These are phyloP conservation scores for Delichon dasypus DNA, from an alignment of 2,797 vertebrate genomes.

Conservation along the genomic window DNA sequence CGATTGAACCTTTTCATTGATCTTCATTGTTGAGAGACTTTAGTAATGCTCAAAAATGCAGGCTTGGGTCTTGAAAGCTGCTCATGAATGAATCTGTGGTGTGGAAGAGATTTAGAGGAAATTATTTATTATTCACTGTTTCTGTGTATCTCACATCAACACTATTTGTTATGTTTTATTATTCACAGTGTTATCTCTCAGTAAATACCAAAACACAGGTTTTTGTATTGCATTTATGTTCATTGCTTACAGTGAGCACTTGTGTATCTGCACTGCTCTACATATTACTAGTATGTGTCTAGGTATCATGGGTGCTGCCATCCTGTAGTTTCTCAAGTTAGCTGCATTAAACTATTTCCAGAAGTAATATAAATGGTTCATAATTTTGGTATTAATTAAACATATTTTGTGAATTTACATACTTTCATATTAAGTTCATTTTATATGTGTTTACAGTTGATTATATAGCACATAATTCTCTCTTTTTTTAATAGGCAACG, in stretches of 20 bases:
- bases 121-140: not conserved
- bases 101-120: not conserved
- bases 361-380: not conserved
- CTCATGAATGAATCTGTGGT: not conserved
- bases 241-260: not conserved
- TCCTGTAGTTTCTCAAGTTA: not conserved
- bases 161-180: not conserved
- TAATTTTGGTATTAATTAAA: not conserved
- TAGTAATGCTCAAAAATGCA: not conserved
- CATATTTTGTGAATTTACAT: not conserved
- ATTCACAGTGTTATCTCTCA: not conserved
- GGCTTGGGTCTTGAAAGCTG: not conserved
- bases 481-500: conserved; percentile 77
- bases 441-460: not conserved
- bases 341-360: not conserved
- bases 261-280: not conserved
- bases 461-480: not conserved
- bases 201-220: not conserved
- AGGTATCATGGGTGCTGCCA: not conserved
- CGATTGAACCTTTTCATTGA: not conserved
- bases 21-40: not conserved
- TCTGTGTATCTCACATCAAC: not conserved
- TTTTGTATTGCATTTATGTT: not conserved
- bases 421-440: not conserved
- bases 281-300: not conserved